These are phyloP conservation scores for Habropoda laboriosa DNA, from an alignment of 1,140 invertebrate species.

Conservation along the genomic window DNA sequence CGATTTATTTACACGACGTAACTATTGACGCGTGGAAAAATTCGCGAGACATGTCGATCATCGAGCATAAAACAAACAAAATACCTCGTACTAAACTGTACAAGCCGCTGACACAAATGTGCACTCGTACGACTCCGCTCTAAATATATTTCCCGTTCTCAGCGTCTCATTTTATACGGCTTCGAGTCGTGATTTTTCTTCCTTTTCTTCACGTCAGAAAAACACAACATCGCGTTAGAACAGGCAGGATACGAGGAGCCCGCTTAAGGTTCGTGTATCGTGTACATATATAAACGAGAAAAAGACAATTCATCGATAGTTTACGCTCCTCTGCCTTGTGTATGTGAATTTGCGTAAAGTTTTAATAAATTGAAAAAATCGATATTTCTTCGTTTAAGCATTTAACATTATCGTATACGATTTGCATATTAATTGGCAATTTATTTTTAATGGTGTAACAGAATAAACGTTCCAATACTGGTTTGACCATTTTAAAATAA, in stretches of 20 bases:
- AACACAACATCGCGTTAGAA: no score
- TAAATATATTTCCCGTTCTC: neutral
- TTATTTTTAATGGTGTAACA: neutral
- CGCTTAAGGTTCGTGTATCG: neutral
- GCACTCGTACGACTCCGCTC: neutral
- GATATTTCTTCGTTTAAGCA: neutral
- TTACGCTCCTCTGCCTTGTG: neutral
- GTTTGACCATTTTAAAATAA: neutral
- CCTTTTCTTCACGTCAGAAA: neutral
- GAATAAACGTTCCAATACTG: neutral
- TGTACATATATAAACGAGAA: neutral
- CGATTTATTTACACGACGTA: no score
- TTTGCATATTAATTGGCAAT: neutral
- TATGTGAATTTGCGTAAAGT: no score
- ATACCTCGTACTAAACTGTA: neutral
- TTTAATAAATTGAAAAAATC: no score
- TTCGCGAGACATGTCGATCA: neutral
- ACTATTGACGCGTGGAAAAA: neutral
- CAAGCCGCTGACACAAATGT: neutral
- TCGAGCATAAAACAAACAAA: neutral
- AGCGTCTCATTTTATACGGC: neutral
- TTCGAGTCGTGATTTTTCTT: neutral
- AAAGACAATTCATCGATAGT: neutral
- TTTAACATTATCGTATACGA: neutral
- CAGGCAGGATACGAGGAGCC: neutral